Percentiles rank a stretch among this genome's conserved stretches.
Evolutionary conservation across 2,888 invertebrate species (phyloP).

Genomic region (Adineta ricciae): DNA sequence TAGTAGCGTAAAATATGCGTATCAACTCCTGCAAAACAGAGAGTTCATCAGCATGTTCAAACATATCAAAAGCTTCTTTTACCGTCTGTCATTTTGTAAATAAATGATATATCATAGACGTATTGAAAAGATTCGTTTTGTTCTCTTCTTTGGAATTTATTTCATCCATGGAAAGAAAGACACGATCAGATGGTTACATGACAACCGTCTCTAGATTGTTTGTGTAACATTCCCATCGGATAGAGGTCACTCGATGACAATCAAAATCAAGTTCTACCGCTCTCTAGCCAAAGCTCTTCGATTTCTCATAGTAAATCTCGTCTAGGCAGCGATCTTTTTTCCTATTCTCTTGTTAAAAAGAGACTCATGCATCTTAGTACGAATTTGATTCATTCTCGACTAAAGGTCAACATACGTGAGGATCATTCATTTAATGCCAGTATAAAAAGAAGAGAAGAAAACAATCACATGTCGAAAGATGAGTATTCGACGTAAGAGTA

Average conservation of each 20-base stretch:
- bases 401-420: background rate
- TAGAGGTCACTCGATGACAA: background rate
- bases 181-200: background rate
- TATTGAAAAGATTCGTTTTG: background rate
- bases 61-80: background rate
- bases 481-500: background rate
- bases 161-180: background rate
- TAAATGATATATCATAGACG: background rate
- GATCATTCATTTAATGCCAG: background rate
- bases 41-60: too few relatives aligned
- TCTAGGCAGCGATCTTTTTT: background rate
- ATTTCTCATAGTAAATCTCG: too few relatives aligned
- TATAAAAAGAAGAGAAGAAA: background rate
- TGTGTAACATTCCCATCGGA: background rate
- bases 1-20: conserved; percentile 74
- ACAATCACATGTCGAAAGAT: background rate
- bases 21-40: conserved; percentile 61
- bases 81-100: background rate
- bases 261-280: too few relatives aligned
- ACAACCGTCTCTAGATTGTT: background rate
- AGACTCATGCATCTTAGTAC: background rate
- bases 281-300: too few relatives aligned
- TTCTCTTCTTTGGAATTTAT: background rate
- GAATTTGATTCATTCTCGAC: background rate
- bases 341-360: background rate